Base-by-base conservation (phyloP, 2,888 invertebrate species). In the Protodeltote pygarga region DNA sequence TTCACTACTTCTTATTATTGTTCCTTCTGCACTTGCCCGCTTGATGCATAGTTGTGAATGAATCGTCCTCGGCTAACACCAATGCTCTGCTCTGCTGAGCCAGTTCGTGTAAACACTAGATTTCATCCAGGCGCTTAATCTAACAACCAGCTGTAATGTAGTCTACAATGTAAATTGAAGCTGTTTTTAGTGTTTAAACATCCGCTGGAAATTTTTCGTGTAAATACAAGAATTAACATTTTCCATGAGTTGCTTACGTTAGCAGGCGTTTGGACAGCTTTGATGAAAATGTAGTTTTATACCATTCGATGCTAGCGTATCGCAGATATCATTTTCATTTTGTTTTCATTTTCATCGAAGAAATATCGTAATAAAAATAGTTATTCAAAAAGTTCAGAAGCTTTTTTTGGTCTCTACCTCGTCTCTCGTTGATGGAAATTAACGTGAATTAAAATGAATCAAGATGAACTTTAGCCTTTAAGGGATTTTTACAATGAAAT, bases 61-160 rank as follows among this genome's bases (percentile, higher is more conserved):
- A 33, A 13, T 14, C 35, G 47, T 34, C 47, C 47, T 42, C 42
- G 41, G 23, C 20, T 25, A 25, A 3, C 27, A 23, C 17, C n/a
- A 24, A 11, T 11, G 31, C 14, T 25, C 14, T 11, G 31, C 14
- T 25, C 24, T 38, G 28, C 29, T 27, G n/a, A 29, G 3, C 29
- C 9, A 17, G 24, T 20, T 35, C 29, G 16, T 31, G 17, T 20
- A 13, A 28, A 34, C 33, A 55, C 15, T 25, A 15, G 28, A 19
- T 20, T 21, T 35, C n/a, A 15, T 16, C 20, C 31, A 14, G 17
- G 17, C 27, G 13, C 20, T 10, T 40, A 32, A 28, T 17, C 24
- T 21, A 21, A 29, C 21, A 15, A 21, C 8, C 15, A 21, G 21
- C 21, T 25, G 13, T 15, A 25, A 55, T 24, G 13, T 13, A 28